phyloP scores from a whole-genome alignment of 2,888 invertebrate genomes.

The Megaustenia siamemsis region DNA sequence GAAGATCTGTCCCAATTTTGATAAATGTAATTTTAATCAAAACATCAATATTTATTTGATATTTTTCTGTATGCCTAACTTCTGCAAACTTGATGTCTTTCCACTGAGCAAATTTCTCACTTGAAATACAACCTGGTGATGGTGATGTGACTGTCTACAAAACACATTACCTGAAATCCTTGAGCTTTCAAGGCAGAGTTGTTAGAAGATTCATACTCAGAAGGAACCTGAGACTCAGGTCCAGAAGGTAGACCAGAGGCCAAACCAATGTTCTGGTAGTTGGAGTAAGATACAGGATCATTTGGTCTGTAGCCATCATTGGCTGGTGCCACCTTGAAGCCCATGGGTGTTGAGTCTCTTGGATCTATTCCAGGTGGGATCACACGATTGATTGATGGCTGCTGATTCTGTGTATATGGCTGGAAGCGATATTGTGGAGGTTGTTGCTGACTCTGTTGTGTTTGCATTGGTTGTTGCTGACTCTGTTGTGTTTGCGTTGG shows the following conservation, averaged over 20 bases:
- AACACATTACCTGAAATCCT: slow-evolving; percentile 42
- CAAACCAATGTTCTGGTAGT: slow-evolving; percentile 64
- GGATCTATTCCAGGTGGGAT: slow-evolving; percentile 45
- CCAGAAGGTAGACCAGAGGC: slow-evolving; percentile 51
- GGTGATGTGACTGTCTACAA: neutral
- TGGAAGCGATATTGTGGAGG: slow-evolving; percentile 30
- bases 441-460: slow-evolving; percentile 27
- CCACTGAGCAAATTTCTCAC: no score
- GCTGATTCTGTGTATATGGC: slow-evolving; percentile 21
- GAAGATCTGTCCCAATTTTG: no score
- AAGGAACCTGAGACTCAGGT: slow-evolving; percentile 51
- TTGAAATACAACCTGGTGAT: no score
- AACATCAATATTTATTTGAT: no score
- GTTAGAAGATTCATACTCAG: slow-evolving; percentile 64
- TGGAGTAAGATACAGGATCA: slow-evolving; percentile 41
- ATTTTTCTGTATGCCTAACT: no score
- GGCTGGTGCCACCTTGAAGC: slow-evolving; percentile 33
- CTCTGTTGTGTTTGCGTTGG: slow-evolving; percentile 13
- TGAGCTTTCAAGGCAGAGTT: slow-evolving; percentile 38
- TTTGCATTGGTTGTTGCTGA: neutral
- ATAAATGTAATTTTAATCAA: no score
- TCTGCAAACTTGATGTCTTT: no score
- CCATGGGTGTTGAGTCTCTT: slow-evolving; percentile 25
- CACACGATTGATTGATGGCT: slow-evolving; percentile 28
- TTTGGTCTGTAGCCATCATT: slow-evolving; percentile 13